Conservation (phyloP, 2,113 vertebrate genomes). For the Corythoichthys haematopterus region DNA sequence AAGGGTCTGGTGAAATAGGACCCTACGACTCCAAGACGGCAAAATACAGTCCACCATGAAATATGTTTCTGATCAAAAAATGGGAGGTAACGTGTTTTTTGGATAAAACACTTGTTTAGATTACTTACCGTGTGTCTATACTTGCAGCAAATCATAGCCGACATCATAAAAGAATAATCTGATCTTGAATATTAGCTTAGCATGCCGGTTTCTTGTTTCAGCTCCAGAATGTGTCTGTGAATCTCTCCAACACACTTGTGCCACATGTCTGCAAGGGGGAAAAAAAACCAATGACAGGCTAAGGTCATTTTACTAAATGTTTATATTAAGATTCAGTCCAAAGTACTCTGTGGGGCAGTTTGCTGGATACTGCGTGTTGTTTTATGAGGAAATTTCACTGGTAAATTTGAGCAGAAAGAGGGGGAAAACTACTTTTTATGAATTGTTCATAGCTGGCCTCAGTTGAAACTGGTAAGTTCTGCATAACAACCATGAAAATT, state of each 20-base stretch:
- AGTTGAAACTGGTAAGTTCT: conserved; percentile 23
- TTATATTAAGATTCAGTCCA: not conserved
- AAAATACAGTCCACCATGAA: not conserved
- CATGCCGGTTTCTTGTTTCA: conserved; percentile 36
- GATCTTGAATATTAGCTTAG: conserved; percentile 28
- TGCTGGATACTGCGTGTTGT: not conserved
- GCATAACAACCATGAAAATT: not conserved
- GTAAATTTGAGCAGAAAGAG: not conserved
- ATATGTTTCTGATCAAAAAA: not conserved
- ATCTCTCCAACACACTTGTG: not conserved
- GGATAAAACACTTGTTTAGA: not conserved
- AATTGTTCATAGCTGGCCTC: not conserved
- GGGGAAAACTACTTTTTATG: not conserved
- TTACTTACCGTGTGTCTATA: not conserved
- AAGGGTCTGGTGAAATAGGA: not conserved
- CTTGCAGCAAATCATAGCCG: not conserved
- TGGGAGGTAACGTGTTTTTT: not conserved
- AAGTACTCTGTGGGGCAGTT: not conserved
- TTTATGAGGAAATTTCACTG: not conserved
- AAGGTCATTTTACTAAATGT: not conserved
- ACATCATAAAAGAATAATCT: not conserved
- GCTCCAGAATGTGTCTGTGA: not conserved
- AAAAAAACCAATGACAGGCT: not conserved
- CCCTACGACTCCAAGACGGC: not conserved
- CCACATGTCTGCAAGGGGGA: not conserved